phyloP scores from a whole-genome alignment of 2,113 vertebrate species.

The Oreochromis spilurus region DNA sequence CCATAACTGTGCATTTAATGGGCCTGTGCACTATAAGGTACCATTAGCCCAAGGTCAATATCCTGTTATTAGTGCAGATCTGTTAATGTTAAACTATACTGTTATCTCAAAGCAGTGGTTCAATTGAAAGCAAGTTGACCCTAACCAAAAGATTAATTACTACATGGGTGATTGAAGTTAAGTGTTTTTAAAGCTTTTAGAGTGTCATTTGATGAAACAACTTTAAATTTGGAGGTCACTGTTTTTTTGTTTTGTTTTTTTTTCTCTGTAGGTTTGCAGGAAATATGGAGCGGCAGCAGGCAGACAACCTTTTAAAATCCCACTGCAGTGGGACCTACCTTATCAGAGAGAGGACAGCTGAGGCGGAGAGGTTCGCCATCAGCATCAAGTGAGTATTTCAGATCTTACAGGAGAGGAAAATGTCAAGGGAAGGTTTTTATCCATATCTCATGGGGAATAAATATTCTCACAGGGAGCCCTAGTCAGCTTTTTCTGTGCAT shows the following conservation, averaged over 20 bases:
- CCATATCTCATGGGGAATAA: neutral
- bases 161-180: neutral
- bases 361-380: slow-evolving; percentile 95
- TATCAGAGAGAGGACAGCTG: slow-evolving; percentile 90
- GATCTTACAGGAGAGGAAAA: neutral
- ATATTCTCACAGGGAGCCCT: neutral
- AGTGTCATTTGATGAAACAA: neutral
- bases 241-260: neutral
- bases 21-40: neutral
- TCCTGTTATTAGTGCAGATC: neutral
- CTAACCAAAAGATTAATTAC: slow-evolving; percentile 10
- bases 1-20: neutral
- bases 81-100: neutral
- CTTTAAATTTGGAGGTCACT: slow-evolving; percentile 3
- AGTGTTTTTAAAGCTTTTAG: neutral
- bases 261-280: slow-evolving; percentile 85
- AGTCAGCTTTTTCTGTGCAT: slow-evolving; percentile 17
- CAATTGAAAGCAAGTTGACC: neutral
- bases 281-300: slow-evolving; percentile 95
- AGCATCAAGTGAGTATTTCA: slow-evolving; percentile 89
- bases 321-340: slow-evolving; percentile 94
- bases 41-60: neutral
- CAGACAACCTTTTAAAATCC: slow-evolving; percentile 90
- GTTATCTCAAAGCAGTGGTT: neutral
- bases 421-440: slow-evolving; percentile 4